Base-by-base conservation (phyloP, 2,113 vertebrate species). In the Passer domesticus region DNA sequence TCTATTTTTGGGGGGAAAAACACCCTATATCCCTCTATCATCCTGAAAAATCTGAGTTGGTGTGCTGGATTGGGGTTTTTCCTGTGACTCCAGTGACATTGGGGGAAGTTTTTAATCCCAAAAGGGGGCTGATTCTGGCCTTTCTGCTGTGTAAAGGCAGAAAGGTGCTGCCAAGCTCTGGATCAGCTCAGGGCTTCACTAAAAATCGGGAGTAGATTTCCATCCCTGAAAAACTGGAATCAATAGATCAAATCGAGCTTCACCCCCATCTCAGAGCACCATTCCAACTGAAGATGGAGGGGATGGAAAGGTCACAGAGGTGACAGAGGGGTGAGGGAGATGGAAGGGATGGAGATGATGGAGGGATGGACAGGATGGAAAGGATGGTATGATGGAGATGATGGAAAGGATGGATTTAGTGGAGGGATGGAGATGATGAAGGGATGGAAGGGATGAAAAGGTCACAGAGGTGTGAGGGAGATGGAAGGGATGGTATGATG, bases 1-100 rank as follows among this genome's bases (percentile, higher is more conserved):
- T 13, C 12, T 64, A 44, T 16, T 63, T 24, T 4, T 2, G 1
- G 2, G 3, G 2, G 2, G 0, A 0, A 3, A 17, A 35, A 0
- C 3, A 1, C 3, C 8, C 21, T 25, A 6, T 0, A 1, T 5
- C 6, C 70, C 7, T 24, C 9, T 14, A 1, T 39, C 4, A 23
- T 13, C 35, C 21, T 28, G 58, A 63, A 67, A 70, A 63, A 5
- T 28, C 15, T 31, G 68, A 5, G 15, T 22, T 22, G 41, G 8
- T 28, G 5, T 2, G 27, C 12, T 49, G 58, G 33, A 24, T 46
- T 3, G 2, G 43, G 4, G 7, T 27, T 76, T 73, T 31, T n/a
- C 70, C 10, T 1, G 3, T 3, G 24, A 15, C 59, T 63, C 15
- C 28, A 22, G 17, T 7, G 31, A 15, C 18, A 4, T 0, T 7